Base-by-base conservation (phyloP, 2,113 vertebrate genomes). In the Mionectes macconnelli region DNA sequence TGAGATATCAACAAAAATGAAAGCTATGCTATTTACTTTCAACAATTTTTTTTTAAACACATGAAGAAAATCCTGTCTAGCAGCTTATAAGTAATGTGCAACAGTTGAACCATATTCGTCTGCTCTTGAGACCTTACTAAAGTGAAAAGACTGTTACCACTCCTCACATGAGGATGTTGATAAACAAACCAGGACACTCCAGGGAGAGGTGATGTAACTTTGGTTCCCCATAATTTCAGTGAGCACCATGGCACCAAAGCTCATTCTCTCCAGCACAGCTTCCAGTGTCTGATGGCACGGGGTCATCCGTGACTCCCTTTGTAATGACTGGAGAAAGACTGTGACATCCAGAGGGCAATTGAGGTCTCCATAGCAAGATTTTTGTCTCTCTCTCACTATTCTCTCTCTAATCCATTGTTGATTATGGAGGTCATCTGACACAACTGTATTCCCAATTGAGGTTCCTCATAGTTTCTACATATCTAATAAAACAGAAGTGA, bases 241-340 rank as follows among this genome's bases (percentile, higher is more conserved):
- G 22, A 57, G 17, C 20, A 57, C 10, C 3, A 6, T 30, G 40
- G 12, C 31, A 72, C 9, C 25, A 55, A 30, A 72, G 10, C 8
- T 76, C 57, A 21, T 76, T 80, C 13, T 75, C 31, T 69, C 19
- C 24, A 80, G 35, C 23, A 31, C 24, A 35, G 14, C 22, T 85
- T 78, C 67, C 45, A 83, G 25, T 56, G 30, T 10, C 18, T 80
- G 67, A 53, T 63, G 28, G 3, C 2, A 2, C 31, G 9, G 27
- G 12, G 18, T 70, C 62, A 72, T 37, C 14, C 0, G 0, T 1
- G 1, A 2, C 30, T 95, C 27, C 12, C 18, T 74, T 66, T 52
- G 21, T 33, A 59, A 66, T 14, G 22, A 28, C 50, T 62, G 44
- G 22, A 66, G 62, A 75, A 42, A 62, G 17, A 52, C 22, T 78